phyloP scores from a whole-genome alignment of 2,113 vertebrate species.

The Gasterosteus nipponicus region DNA sequence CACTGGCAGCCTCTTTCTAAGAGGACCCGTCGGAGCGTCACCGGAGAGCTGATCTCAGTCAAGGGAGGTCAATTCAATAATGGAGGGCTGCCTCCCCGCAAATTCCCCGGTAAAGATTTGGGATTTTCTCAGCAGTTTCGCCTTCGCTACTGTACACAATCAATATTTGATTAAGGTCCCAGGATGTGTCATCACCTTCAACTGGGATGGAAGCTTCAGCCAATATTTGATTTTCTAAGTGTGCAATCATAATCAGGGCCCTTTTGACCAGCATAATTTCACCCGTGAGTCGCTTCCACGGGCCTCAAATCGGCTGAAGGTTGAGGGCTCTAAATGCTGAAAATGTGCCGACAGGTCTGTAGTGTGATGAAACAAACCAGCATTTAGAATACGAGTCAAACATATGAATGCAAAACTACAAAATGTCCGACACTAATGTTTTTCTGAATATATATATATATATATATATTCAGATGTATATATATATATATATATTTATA shows the following conservation, averaged over 20 bases:
- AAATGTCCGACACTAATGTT: too few relatives aligned
- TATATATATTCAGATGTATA: too few relatives aligned
- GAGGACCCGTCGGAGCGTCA: constrained; percentile 46
- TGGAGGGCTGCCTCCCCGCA: constrained; percentile 43
- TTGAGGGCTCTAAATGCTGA: constrained; percentile 15
- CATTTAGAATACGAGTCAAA: neutral
- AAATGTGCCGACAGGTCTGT: neutral
- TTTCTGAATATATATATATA: neutral
- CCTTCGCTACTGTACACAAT: constrained; percentile 57
- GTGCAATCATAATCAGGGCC: constrained; percentile 30
- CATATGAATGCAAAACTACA: neutral
- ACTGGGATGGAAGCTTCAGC: constrained; percentile 42
- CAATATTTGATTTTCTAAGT: constrained; percentile 71
- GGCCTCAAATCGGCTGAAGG: constrained; percentile 5
- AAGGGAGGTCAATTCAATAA: constrained; percentile 74
- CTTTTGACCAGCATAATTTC: constrained; percentile 63
- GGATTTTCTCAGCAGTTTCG: constrained; percentile 68
- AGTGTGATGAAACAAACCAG: neutral
- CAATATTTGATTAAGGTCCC: constrained; percentile 77
- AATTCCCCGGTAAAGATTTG: constrained; percentile 56
- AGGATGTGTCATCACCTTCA: constrained; percentile 51
- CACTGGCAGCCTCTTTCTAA: constrained; percentile 59
- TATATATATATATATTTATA: too few relatives aligned
- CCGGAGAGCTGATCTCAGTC: constrained; percentile 46
- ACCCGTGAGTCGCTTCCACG: constrained; percentile 34